Evolutionary conservation across 2,113 vertebrate genomes (phyloP).

Genomic region (Entelurus aequoreus): DNA sequence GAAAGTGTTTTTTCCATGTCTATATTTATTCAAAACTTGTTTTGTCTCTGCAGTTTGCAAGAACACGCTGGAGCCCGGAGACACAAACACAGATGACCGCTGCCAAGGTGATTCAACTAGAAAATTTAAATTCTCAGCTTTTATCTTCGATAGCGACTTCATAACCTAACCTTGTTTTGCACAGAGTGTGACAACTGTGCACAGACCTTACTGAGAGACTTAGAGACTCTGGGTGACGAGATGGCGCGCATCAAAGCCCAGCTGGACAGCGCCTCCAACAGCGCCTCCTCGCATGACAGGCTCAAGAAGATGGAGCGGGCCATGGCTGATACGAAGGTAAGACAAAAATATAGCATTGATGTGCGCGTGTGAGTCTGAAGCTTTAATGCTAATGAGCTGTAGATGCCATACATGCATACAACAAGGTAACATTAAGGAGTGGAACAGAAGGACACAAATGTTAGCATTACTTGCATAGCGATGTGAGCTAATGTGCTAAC

Average conservation of each 20-base stretch:
- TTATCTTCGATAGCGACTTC: background rate
- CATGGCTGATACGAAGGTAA: conserved; percentile 80
- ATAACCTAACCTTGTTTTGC: conserved; percentile 27
- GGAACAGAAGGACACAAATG: too few species aligned
- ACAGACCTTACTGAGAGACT: conserved; percentile 78
- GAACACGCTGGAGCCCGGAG: conserved; percentile 80
- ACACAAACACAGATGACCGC: conserved; percentile 73
- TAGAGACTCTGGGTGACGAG: conserved; percentile 75
- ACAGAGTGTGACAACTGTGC: conserved; percentile 89
- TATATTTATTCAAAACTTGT: background rate
- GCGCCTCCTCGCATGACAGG: conserved; percentile 62
- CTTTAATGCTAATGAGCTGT: too few species aligned
- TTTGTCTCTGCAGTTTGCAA: conserved; percentile 77
- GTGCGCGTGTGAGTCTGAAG: too few species aligned
- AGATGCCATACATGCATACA: too few species aligned
- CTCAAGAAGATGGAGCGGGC: conserved; percentile 78
- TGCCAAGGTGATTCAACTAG: conserved; percentile 77
- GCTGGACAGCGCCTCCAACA: conserved; percentile 71
- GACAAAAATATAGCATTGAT: too few species aligned
- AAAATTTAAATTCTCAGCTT: background rate
- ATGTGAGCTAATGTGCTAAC: too few species aligned
- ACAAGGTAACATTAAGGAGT: too few species aligned
- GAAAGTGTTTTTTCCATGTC: background rate
- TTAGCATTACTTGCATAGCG: too few species aligned
- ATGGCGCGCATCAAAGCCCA: conserved; percentile 75